Evolutionary conservation across 2,888 invertebrate species (phyloP).

Genomic region (Agrotis exclamationis): DNA sequence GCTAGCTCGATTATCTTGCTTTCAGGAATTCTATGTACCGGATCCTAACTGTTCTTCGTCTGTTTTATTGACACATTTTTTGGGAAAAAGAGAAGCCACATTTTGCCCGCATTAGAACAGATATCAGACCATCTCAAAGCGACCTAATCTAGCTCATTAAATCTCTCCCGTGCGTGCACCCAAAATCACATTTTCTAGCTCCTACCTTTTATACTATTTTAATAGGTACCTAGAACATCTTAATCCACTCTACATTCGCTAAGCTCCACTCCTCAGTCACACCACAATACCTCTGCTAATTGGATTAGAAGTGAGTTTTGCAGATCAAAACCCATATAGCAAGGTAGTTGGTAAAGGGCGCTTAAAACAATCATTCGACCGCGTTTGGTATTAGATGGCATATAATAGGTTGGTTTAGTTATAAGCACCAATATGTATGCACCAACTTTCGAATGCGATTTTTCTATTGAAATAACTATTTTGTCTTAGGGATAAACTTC

Average conservation of each 20-base stretch:
- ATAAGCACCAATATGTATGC: background rate
- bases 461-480: background rate
- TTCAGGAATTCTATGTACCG: no score
- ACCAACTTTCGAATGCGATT: background rate
- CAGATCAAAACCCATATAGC: constrained; percentile 69
- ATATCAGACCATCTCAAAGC: background rate
- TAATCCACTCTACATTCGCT: constrained; percentile 27
- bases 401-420: background rate
- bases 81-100: no score
- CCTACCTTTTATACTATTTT: constrained; percentile 14
- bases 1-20: no score
- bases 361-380: constrained; percentile 63
- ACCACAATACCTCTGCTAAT: constrained; percentile 74
- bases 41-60: no score
- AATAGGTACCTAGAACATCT: constrained; percentile 21
- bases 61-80: no score
- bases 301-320: constrained; percentile 80
- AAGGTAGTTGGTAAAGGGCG: constrained; percentile 63
- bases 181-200: constrained; percentile 5
- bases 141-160: background rate
- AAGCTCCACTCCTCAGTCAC: constrained; percentile 63
- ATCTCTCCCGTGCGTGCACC: background rate
- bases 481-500: no score
- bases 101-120: no score
- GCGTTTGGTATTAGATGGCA: constrained; percentile 43